A percentile compares a stretch with the other conserved stretches of the same genome.
These are phyloP conservation scores for Butastur rufipennis DNA, from an alignment of 2,113 vertebrate genomes.

Conservation along the genomic window DNA sequence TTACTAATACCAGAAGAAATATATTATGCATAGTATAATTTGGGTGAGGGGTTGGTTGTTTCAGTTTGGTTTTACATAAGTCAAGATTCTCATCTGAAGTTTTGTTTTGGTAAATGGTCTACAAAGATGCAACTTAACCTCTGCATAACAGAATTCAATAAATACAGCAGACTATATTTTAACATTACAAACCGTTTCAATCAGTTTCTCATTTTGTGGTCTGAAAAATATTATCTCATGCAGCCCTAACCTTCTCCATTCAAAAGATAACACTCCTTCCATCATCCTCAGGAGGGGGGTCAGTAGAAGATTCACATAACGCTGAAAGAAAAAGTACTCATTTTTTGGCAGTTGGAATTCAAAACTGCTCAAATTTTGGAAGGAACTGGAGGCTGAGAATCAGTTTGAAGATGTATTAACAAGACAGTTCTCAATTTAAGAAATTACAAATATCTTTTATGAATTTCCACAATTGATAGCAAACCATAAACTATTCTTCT, in stretches of 20 bases:
- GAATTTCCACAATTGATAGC: background rate
- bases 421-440: background rate
- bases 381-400: background rate
- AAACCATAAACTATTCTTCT: background rate
- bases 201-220: background rate
- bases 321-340: background rate
- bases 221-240: background rate
- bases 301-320: background rate
- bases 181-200: background rate
- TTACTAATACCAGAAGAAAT: background rate
- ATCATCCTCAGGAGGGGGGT: background rate
- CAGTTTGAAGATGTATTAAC: background rate
- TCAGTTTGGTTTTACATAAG: background rate
- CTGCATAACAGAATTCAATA: background rate
- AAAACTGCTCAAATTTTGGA: background rate
- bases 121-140: background rate
- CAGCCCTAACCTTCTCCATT: background rate
- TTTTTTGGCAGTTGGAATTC: background rate
- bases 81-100: background rate
- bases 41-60: background rate
- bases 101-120: background rate
- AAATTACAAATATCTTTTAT: background rate
- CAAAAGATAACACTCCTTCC: background rate
- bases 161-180: background rate
- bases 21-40: background rate